These are phyloP conservation scores for Colletes gigas DNA, from an alignment of 1,140 invertebrate genomes.

Conservation along the genomic window DNA sequence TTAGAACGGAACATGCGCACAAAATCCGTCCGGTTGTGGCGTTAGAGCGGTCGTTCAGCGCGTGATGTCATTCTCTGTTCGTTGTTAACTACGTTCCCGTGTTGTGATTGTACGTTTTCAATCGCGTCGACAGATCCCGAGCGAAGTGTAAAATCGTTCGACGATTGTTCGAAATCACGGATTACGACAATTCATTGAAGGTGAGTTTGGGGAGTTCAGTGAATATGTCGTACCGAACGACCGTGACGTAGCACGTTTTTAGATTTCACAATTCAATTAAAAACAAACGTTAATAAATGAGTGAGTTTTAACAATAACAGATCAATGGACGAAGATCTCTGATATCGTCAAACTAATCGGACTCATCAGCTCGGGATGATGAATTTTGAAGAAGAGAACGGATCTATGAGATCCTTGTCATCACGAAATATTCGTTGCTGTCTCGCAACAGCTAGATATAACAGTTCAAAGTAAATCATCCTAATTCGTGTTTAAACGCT, in stretches of 20 bases:
- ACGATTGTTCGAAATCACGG: background rate
- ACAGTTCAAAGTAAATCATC: constrained; percentile 44
- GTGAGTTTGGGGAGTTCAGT: constrained; percentile 5
- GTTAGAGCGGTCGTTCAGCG: background rate
- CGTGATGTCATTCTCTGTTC: background rate
- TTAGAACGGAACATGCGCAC: constrained; percentile 2
- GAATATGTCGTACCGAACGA: constrained; percentile 10
- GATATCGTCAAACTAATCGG: constrained; percentile 33
- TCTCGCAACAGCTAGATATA: constrained; percentile 47
- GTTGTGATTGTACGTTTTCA: background rate
- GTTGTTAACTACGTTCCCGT: background rate
- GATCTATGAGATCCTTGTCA: constrained; percentile 39
- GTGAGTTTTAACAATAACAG: constrained; percentile 43
- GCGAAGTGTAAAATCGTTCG: background rate
- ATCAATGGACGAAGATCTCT: constrained; percentile 40
- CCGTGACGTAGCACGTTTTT: constrained; percentile 45
- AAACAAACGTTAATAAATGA: constrained; percentile 37
- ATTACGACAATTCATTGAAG: background rate
- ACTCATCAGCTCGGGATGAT: constrained; percentile 36
- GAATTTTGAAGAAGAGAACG: constrained; percentile 36
- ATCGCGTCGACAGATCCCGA: background rate
- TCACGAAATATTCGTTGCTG: constrained; percentile 48
- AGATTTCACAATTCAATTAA: constrained; percentile 34
- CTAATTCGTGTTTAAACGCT: constrained; percentile 41
- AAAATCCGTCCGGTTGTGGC: background rate